Evolutionary conservation across 2,797 vertebrate species (phyloP).

Genomic region (Tiaroga cobitis): DNA sequence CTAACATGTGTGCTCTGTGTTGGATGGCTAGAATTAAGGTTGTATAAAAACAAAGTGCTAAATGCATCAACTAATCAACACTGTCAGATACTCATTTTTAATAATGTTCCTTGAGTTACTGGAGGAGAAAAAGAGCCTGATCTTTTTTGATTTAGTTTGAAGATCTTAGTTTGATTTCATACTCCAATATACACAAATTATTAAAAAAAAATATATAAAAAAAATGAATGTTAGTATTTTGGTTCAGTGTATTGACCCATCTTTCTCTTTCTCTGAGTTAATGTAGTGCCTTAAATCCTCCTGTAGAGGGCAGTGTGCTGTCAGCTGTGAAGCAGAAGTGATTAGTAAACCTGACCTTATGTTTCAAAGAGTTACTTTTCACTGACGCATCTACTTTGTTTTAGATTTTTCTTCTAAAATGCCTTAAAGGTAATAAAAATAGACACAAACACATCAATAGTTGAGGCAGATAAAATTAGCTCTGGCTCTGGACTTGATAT

Average conservation of each 20-base stretch:
- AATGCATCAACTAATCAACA: not conserved
- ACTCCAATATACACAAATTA: too few relatives aligned
- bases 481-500: conserved; percentile 1
- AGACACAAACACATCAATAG: not conserved
- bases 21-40: not conserved
- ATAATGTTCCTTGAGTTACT: not conserved
- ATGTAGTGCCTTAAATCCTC: not conserved
- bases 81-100: not conserved
- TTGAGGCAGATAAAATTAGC: conserved; percentile 16
- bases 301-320: conserved; percentile 34
- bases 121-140: too few relatives aligned
- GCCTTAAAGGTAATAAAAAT: not conserved
- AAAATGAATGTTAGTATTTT: too few relatives aligned
- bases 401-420: not conserved
- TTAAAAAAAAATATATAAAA: too few relatives aligned
- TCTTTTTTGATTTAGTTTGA: too few relatives aligned
- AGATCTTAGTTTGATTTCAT: too few relatives aligned
- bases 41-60: not conserved
- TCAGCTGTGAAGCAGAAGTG: not conserved
- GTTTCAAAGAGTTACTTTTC: not conserved
- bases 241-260: not conserved
- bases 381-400: not conserved
- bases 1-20: not conserved
- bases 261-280: not conserved
- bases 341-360: not conserved